Base-by-base conservation (phyloP, 1,140 invertebrate species). In the Eueides isabella region DNA sequence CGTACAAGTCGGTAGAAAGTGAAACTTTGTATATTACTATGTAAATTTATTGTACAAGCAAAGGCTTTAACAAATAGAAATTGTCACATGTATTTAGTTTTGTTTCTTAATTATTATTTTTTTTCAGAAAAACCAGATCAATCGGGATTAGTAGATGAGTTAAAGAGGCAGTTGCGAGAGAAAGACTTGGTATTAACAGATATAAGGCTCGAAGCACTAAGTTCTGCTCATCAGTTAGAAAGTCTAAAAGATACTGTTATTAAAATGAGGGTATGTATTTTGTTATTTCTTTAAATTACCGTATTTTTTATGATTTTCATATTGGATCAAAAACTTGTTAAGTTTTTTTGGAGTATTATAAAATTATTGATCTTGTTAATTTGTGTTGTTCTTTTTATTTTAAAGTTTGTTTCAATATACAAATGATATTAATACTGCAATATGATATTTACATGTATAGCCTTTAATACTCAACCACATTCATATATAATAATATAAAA, bases 111-210 rank as follows among this genome's bases (percentile, higher is more conserved):
- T 68, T 62, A 65, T 66, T 67, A 71, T 38, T 63, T 63, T 63
- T 12, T 87, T 81, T 61, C 82, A 92, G 88, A 93, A 72, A 93
- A 91, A 85, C 82, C 78, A 81, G 91, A 92, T 14, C 92, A 93
- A 61, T 79, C 93, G 5, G 87, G 81, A 28, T 81, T 96, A 80
- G 97, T 99, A 1, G 96, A 97, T 77, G 97, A 99, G 77, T 91
- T 99, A 76, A 97, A 98, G 88, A 97, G 98, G 85, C 98, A 99
- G 85, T 92, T 99, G 35, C 94, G 98, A 61, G 98, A 99, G 85
- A 99, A 99, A 92, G 98, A 99, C 91, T 96, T 99, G 79, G 98
- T 98, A 23, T 91, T 99, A 69, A 99, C 98, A 0, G 99, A 99
- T 86, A 99, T 99, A 68, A 94, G 98, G 77, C 93, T 99, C 31